Percentiles rank a stretch among this genome's conserved stretches.
Conservation (phyloP, 2,888 invertebrate species). For the Desoria tigrina region DNA sequence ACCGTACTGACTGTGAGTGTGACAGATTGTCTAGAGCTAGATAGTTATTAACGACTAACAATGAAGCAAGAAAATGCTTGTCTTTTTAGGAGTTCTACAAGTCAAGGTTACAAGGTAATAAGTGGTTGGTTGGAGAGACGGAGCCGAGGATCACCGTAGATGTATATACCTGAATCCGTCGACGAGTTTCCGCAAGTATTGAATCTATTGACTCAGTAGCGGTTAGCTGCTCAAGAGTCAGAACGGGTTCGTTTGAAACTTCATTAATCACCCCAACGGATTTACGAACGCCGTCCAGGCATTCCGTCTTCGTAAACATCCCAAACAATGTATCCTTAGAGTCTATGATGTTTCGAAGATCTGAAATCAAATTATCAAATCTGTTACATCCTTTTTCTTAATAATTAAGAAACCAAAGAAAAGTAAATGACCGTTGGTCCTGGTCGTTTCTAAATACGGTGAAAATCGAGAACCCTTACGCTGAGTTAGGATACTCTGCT, state of each 20-base stretch:
- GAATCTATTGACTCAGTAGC: constrained; percentile 29
- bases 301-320: background rate
- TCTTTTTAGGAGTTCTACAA: too few relatives aligned
- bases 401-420: background rate
- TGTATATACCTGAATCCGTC: constrained; percentile 28
- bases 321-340: background rate
- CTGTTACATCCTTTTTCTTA: background rate
- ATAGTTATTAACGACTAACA: too few relatives aligned
- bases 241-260: constrained; percentile 32
- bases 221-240: constrained; percentile 35
- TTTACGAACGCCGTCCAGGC: background rate
- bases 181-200: constrained; percentile 36
- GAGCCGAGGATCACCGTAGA: too few relatives aligned
- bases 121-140: too few relatives aligned
- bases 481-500: background rate
- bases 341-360: constrained; percentile 2
- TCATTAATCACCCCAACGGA: constrained; percentile 21
- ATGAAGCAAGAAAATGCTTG: too few relatives aligned
- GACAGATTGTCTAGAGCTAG: background rate
- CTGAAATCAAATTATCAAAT: background rate
- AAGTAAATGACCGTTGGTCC: too few relatives aligned
- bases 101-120: too few relatives aligned
- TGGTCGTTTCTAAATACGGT: too few relatives aligned
- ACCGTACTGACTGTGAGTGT: background rate
- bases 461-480: too few relatives aligned